Conservation (phyloP, 2,888 invertebrate species). For the Andrena fulva region DNA sequence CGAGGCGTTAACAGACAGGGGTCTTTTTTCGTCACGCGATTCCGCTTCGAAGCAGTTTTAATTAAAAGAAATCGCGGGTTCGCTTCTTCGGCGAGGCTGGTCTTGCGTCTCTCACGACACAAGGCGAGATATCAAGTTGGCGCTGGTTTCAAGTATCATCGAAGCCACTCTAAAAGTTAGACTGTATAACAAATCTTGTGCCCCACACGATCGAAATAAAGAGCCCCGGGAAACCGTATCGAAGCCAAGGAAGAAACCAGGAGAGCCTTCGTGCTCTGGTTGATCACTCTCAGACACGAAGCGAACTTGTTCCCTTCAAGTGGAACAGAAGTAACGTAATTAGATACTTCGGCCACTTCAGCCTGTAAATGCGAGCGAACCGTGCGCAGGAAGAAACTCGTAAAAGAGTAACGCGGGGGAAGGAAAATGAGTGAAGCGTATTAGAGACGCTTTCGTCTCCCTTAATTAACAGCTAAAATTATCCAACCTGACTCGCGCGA, state of each 20-base stretch:
- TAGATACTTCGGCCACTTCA: constrained; percentile 26
- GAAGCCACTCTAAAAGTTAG: neutral
- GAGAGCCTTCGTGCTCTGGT: neutral
- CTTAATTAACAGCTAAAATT: constrained; percentile 57
- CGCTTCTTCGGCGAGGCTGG: constrained; percentile 8
- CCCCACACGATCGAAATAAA: constrained; percentile 8
- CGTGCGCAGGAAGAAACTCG: neutral
- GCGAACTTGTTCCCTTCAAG: neutral
- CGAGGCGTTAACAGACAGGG: constrained; percentile 36
- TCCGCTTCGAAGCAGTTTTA: constrained; percentile 36
- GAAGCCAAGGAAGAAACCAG: neutral
- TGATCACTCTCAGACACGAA: neutral
- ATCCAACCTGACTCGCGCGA: constrained; percentile 12
- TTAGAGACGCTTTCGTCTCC: constrained; percentile 22
- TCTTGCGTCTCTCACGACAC: constrained; percentile 12
- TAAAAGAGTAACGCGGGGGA: constrained; percentile 25
- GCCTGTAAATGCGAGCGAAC: constrained; percentile 18
- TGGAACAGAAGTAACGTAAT: constrained; percentile 52
- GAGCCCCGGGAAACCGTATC: neutral
- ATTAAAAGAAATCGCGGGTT: constrained; percentile 48
- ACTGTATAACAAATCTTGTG: neutral
- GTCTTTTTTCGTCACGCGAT: constrained; percentile 23
- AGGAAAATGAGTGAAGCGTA: constrained; percentile 40
- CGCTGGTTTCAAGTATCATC: neutral
- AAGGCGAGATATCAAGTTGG: neutral